A percentile compares a stretch with the other conserved stretches of the same genome.
Evolutionary conservation across 1,140 invertebrate species (phyloP).

Genomic region (Drosophila ficusphila): DNA sequence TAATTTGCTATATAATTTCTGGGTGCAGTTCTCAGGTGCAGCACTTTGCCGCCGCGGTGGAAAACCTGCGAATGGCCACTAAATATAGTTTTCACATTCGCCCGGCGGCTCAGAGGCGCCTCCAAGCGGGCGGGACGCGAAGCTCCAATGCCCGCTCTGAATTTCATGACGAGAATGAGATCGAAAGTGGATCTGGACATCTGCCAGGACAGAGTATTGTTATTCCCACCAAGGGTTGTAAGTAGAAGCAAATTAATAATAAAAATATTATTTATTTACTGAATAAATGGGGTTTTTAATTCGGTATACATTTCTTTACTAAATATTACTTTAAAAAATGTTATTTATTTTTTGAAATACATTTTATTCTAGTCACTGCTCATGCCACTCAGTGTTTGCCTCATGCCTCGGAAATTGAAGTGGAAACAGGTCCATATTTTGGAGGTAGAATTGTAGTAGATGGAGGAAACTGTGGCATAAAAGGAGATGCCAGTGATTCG

Average conservation of each 20-base stretch:
- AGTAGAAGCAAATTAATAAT: conserved; percentile 81
- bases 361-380: conserved; percentile 88
- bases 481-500: conserved; percentile 87
- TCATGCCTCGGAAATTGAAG: conserved; percentile 90
- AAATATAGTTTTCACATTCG: conserved; percentile 91
- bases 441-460: conserved; percentile 89
- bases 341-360: background rate
- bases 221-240: conserved; percentile 92
- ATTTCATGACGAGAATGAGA: conserved; percentile 67
- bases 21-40: conserved; percentile 50
- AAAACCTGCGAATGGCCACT: conserved; percentile 90
- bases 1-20: background rate
- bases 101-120: conserved; percentile 78
- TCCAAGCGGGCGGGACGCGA: conserved; percentile 49
- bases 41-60: conserved; percentile 86
- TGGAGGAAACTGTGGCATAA: conserved; percentile 86
- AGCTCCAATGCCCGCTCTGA: conserved; percentile 72
- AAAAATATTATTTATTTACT: background rate
- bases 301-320: too few species aligned
- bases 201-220: conserved; percentile 86
- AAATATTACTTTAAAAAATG: background rate
- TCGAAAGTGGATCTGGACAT: conserved; percentile 61
- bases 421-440: conserved; percentile 91
- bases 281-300: too few species aligned
- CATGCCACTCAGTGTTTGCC: conserved; percentile 90